Conservation (phyloP, 1,140 invertebrate genomes). For the Neodiprion virginianus region DNA sequence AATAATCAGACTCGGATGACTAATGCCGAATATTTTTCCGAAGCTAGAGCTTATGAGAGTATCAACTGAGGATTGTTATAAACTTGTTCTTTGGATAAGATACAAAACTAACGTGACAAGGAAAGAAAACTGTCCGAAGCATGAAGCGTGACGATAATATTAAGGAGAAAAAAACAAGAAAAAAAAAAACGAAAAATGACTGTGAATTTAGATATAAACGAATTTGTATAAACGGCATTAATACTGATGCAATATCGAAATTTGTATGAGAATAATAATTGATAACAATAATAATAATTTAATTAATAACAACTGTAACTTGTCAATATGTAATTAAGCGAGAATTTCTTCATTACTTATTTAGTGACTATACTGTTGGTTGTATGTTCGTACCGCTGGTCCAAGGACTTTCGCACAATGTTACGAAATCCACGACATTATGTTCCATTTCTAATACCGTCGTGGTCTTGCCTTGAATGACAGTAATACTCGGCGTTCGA, state of each 20-base stretch:
- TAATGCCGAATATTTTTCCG: too few relatives aligned
- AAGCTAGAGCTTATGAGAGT: too few relatives aligned
- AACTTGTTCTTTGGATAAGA: background rate
- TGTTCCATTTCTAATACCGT: slow-evolving; percentile 99
- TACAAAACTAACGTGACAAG: background rate
- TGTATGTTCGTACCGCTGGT: slow-evolving; percentile 74
- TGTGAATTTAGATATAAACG: background rate
- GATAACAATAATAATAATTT: background rate
- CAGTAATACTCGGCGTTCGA: slow-evolving; percentile 92
- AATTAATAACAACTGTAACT: background rate
- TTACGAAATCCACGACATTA: slow-evolving; percentile 96
- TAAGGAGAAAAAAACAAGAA: background rate
- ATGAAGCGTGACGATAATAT: background rate
- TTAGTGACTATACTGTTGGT: background rate
- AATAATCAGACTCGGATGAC: too few relatives aligned
- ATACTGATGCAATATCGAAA: slow-evolving; percentile 1
- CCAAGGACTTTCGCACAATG: slow-evolving; percentile 93
- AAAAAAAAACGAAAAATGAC: background rate
- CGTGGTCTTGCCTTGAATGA: slow-evolving; percentile 93
- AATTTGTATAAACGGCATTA: background rate
- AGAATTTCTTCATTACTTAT: slow-evolving; percentile 4
- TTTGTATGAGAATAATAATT: too few relatives aligned
- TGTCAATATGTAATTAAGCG: background rate
- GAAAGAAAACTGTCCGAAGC: background rate
- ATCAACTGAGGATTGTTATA: too few relatives aligned